Evolutionary conservation across 2,888 invertebrate species (phyloP), one percentile per base, ranked within the genome.

Genomic region (Rhamnusium bicolor): DNA sequence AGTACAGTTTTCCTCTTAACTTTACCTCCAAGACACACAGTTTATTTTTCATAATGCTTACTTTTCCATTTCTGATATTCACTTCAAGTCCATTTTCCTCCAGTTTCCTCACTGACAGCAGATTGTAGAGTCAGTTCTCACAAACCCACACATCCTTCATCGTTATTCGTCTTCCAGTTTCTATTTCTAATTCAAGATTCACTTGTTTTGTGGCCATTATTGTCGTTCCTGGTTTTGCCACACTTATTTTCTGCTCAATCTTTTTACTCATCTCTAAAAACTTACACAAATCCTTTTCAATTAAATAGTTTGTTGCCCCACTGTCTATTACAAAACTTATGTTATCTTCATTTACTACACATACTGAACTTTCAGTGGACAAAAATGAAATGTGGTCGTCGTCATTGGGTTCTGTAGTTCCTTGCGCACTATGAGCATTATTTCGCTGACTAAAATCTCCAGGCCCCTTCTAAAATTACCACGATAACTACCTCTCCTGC

Each of bases 51-150:
- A 29, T 40, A 4, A 72, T 58, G 1, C 10, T n/a, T 8, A 69
- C 72, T 56, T 60, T 10, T 40, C 51, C 24, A 19, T 58, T 51
- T 16, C 21, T 19, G 24, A 69, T 68, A 10, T 56, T 19, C 10
- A 69, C 47, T 27, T 47, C 5, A 3, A 62, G 53, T 12, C 62
- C 62, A 29, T 29, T 58, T 58, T 68, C 63, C 19, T 68, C 63
- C 8, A 72, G 16, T 53, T 56, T 68, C 27, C 46, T 46, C 1
- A 72, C 68, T 27, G 68, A 68, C 10, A 71, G 24, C 3, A 71
- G 12, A n/a, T 71, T 71, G 12, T 60, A 29, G 12, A 27, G 21
- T 14, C 68, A 29, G 18, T 69, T 40, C 8, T 72, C 32, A 54
- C 72, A 67, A 12, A 21, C 46, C 66, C 32, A 63, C 47, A 56